These are phyloP conservation scores for Mongoloraphidia duomilia DNA, from an alignment of 2,888 invertebrate genomes.

Conservation along the genomic window DNA sequence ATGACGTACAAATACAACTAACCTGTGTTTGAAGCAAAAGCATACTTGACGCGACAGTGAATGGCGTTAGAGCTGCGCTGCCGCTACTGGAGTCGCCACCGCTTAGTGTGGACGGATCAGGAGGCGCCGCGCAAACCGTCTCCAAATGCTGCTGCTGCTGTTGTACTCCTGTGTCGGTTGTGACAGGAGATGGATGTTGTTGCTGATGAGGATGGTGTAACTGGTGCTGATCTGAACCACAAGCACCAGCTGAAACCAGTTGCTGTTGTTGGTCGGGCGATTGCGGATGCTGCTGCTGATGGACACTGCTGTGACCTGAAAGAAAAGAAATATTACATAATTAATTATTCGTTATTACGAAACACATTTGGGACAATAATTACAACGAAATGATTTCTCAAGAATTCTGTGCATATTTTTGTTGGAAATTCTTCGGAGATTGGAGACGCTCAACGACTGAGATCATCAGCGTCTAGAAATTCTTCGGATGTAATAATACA, in stretches of 20 bases:
- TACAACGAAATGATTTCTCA: too few species aligned
- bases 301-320: slow-evolving; percentile 4
- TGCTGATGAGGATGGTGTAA: slow-evolving; percentile 14
- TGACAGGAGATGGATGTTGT: slow-evolving; percentile 17
- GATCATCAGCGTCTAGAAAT: too few species aligned
- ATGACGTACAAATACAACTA: slow-evolving; percentile 35
- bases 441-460: too few species aligned
- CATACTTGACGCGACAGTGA: slow-evolving; percentile 66
- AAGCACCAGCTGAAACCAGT: too few species aligned
- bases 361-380: too few species aligned
- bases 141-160: slow-evolving; percentile 21
- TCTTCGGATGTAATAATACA: too few species aligned
- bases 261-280: slow-evolving; percentile 1
- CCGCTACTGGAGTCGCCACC: slow-evolving; percentile 43
- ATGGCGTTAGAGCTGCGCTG: slow-evolving; percentile 40
- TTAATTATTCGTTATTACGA: too few species aligned
- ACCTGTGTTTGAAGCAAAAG: slow-evolving; percentile 89
- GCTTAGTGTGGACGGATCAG: slow-evolving; percentile 38
- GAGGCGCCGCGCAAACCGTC: slow-evolving; percentile 42
- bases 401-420: too few species aligned
- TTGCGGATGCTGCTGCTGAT: slow-evolving; percentile 21
- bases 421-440: too few species aligned
- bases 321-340: not conserved
- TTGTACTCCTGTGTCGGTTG: not conserved
- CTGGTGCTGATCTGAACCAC: not conserved